Base-by-base conservation (phyloP, 2,113 vertebrate species). In the Chloropsis hardwickii region DNA sequence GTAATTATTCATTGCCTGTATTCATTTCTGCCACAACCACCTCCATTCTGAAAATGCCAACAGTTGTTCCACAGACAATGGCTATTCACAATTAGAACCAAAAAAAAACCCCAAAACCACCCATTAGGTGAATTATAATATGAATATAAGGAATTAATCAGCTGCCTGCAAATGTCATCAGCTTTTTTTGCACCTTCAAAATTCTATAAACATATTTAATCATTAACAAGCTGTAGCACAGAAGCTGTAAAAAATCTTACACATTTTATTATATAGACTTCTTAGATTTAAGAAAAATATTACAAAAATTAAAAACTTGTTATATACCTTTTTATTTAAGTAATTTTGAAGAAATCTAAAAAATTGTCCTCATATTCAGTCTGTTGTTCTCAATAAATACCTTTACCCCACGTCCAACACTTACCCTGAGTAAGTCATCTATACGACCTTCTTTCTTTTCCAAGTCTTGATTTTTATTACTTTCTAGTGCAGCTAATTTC, bases 391-490 rank as follows among this genome's bases (percentile, higher is more conserved):
- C 84, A 96, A 61, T 31, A 62, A 77, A 39, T 11, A 78, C n/a
- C 54, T 96, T 88, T 86, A 83, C 31, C 40, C 44, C 66, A 51
- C n/a, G 12, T 81, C 87, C 92, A 65, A 91, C 47, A 97, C 99
- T 99, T 98, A 99, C 99, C 99, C 99, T 98, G 98, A 99, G 98
- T 98, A 99, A 98, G 98, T 99, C 99, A 97, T 99, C 99, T 98
- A 99, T 99, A 96, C 99, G 98, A 91, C 99, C 99, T 98, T 99
- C 99, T 96, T 99, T 99, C 98, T 99, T 99, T 98, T 99, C 99
- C 98, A 99, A 98, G 98, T 99, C 99, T 95, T 99, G 98, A 97
- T 99, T 99, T 98, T 99, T 99, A 97, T 99, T 99, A 98, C 98
- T 99, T 99, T 99, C 99, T 98, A 99, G 98, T 97, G 99, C 98